phyloP scores from a whole-genome alignment of 2,888 invertebrate genomes.

The Zhuqinia jingwanae region DNA sequence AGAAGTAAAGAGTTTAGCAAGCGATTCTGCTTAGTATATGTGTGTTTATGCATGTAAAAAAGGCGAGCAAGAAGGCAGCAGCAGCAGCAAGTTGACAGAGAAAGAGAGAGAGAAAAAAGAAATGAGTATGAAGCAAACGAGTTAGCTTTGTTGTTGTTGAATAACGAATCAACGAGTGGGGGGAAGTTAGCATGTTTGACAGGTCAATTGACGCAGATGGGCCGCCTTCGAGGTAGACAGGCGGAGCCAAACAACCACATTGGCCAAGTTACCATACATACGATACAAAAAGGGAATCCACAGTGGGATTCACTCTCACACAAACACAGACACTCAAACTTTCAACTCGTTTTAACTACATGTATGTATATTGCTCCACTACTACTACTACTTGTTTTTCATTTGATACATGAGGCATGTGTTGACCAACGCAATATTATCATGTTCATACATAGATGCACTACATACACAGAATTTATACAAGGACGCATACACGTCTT shows the following conservation, averaged over 20 bases:
- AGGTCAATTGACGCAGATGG: slow-evolving; percentile 79
- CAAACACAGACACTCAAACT: slow-evolving; percentile 44
- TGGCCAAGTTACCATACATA: slow-evolving; percentile 72
- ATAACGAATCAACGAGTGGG: slow-evolving; percentile 75
- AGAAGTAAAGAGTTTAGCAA: neutral
- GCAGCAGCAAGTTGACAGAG: slow-evolving; percentile 38
- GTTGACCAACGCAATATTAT: no score
- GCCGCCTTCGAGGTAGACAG: slow-evolving; percentile 79
- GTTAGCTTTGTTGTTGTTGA: slow-evolving; percentile 74
- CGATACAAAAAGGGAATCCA: slow-evolving; percentile 40
- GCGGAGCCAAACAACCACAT: slow-evolving; percentile 77
- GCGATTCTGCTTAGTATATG: slow-evolving; percentile 27
- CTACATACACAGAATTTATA: neutral
- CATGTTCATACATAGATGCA: neutral
- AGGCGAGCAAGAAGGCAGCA: neutral
- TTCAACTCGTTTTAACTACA: slow-evolving; percentile 64
- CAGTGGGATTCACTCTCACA: slow-evolving; percentile 64
- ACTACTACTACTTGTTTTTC: neutral
- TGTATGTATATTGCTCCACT: slow-evolving; percentile 56
- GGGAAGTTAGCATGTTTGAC: slow-evolving; percentile 79
- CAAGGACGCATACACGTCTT: neutral
- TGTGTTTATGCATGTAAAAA: no score
- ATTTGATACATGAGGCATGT: no score
- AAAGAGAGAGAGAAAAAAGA: slow-evolving; percentile 29
- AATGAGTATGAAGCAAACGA: slow-evolving; percentile 73